Conservation (phyloP, 2,888 invertebrate species). For the Prosapia bicincta region DNA sequence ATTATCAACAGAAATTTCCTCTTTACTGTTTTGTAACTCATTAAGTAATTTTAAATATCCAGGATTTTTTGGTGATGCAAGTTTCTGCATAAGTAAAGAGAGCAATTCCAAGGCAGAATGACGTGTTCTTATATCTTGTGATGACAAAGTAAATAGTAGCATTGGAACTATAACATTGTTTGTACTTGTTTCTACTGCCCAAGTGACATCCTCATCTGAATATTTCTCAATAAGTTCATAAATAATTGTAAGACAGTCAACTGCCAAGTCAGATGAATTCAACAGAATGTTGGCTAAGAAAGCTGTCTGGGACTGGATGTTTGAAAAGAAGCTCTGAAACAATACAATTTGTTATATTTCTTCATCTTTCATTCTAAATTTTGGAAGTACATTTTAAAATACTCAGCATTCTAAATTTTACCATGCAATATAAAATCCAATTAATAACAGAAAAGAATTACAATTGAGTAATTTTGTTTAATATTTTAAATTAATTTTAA, state of each 20-base stretch:
- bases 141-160: conserved; percentile 56
- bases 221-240: conserved; percentile 23
- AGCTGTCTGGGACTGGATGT: conserved; percentile 23
- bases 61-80: conserved; percentile 20
- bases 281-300: conserved; percentile 30
- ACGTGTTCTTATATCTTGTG: conserved; percentile 55
- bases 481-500: too few species aligned
- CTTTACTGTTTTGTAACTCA: conserved; percentile 10
- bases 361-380: too few species aligned
- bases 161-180: conserved; percentile 50
- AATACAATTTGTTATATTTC: not conserved
- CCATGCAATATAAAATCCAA: too few species aligned
- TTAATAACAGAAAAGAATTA: too few species aligned
- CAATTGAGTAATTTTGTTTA: too few species aligned
- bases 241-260: conserved; percentile 17
- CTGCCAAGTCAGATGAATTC: conserved; percentile 17
- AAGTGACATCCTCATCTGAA: conserved; percentile 31
- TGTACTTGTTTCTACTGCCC: conserved; percentile 47
- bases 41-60: conserved; percentile 13
- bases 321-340: conserved; percentile 30
- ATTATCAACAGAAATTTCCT: conserved; percentile 35
- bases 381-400: too few species aligned
- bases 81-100: conserved; percentile 42
- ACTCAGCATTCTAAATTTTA: too few species aligned
- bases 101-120: conserved; percentile 55